Conservation (phyloP, 2,888 invertebrate species). For the Oscheius onirici region DNA sequence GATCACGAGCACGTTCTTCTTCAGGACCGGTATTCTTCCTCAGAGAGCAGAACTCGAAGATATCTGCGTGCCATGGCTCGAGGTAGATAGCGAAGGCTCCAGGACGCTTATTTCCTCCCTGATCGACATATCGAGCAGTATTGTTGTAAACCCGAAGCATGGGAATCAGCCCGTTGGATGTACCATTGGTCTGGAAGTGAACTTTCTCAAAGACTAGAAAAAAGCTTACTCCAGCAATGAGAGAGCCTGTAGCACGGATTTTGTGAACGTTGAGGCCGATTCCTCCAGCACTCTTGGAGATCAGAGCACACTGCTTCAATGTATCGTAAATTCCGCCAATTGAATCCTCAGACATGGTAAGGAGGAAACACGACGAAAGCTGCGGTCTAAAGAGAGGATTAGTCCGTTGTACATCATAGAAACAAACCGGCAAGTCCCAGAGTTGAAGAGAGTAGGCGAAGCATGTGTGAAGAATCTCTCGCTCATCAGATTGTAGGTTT, state of each 20-base stretch:
- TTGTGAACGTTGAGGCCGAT: constrained; percentile 96
- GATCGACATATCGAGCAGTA: constrained; percentile 94
- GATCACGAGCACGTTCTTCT: constrained; percentile 89
- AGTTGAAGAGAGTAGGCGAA: constrained; percentile 94
- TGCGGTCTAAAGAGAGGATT: constrained; percentile 80
- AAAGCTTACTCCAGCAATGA: constrained; percentile 81
- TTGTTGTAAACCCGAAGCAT: constrained; percentile 95
- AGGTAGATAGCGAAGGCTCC: constrained; percentile 97
- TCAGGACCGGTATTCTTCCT: constrained; percentile 91
- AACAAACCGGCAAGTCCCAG: constrained; percentile 81
- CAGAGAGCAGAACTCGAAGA: constrained; percentile 92
- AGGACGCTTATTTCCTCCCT: constrained; percentile 95
- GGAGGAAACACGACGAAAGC: constrained; percentile 90
- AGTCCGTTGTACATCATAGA: neutral
- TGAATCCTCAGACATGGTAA: constrained; percentile 91
- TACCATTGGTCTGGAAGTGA: constrained; percentile 81
- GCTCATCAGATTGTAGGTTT: constrained; percentile 93
- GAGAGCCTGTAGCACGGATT: constrained; percentile 89
- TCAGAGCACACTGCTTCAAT: constrained; percentile 81
- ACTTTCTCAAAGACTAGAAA: neutral
- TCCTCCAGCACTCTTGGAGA: constrained; percentile 96
- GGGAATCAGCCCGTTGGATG: constrained; percentile 93
- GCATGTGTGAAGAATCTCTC: constrained; percentile 97
- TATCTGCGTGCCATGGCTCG: constrained; percentile 98
- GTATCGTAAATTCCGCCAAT: constrained; percentile 71